Percentiles rank a stretch among this genome's conserved stretches.
These are phyloP conservation scores for Sterrhoptilus dennistouni DNA, from an alignment of 2,113 vertebrate genomes.

Conservation along the genomic window DNA sequence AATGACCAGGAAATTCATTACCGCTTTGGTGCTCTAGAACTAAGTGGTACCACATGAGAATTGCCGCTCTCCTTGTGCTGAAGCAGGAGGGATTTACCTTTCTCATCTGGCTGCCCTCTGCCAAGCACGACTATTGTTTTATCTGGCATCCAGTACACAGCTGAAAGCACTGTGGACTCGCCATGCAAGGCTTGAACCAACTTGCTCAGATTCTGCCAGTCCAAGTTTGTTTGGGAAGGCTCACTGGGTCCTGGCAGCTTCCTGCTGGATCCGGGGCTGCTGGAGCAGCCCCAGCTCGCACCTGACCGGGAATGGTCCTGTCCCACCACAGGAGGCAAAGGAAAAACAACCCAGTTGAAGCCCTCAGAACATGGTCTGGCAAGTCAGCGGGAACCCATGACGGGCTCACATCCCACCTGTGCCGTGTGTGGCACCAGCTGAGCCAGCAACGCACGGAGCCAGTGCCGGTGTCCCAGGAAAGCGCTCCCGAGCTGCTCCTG, in stretches of 20 bases:
- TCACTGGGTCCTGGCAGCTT: not conserved
- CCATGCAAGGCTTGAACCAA: not conserved
- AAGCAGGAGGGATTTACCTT: not conserved
- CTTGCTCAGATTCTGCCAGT: not conserved
- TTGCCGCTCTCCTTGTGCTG: not conserved
- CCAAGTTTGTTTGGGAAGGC: not conserved
- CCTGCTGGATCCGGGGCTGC: fast-evolving
- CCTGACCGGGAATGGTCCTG: not conserved
- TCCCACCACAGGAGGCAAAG: not conserved
- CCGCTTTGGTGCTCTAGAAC: not conserved
- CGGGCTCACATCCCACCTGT: fast-evolving
- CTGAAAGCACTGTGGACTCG: not conserved
- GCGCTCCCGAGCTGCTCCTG: fast-evolving
- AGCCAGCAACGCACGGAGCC: fast-evolving
- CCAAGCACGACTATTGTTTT: not conserved
- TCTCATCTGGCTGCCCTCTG: not conserved
- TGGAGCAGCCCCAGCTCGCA: not conserved
- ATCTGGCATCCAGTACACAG: too few relatives aligned
- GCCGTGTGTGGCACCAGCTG: not conserved
- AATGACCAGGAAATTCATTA: not conserved
- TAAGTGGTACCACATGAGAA: not conserved
- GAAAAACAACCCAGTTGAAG: not conserved
- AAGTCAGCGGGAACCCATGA: fast-evolving
- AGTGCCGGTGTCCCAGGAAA: fast-evolving
- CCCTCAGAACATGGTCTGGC: fast-evolving